Evolutionary conservation across 2,113 vertebrate genomes (phyloP).

Genomic region (Psilopsiagon aurifrons): DNA sequence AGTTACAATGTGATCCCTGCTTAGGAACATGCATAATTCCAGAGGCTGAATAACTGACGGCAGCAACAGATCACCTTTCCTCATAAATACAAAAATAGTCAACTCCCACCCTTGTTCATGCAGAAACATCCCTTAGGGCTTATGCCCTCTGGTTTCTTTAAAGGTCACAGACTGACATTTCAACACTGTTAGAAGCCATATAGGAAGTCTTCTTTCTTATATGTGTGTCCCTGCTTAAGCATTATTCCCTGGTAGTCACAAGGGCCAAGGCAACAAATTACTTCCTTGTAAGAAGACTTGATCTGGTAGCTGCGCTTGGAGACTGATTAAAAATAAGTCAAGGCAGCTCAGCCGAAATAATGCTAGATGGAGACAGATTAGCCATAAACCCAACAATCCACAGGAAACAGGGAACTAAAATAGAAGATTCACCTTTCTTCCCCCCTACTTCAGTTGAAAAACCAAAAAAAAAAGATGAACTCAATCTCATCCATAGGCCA

Average conservation of each 20-base stretch:
- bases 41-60: not conserved
- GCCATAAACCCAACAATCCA: not conserved
- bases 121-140: not conserved
- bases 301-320: not conserved
- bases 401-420: not conserved
- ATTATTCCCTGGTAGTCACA: not conserved
- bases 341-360: not conserved
- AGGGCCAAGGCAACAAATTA: not conserved
- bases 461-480: not conserved
- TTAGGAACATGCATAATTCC: accelerated
- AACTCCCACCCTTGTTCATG: not conserved
- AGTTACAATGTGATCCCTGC: not conserved
- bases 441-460: not conserved
- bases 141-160: not conserved
- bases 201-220: not conserved
- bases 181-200: not conserved
- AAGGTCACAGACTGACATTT: not conserved
- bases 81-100: not conserved
- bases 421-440: accelerated
- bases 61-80: not conserved
- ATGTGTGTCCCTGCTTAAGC: not conserved
- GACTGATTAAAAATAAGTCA: not conserved
- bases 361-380: not conserved
- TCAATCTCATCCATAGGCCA: not conserved
- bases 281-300: not conserved